These are phyloP conservation scores for Temnothorax unifasciatus DNA, from an alignment of 2,888 invertebrate species.

Conservation along the genomic window DNA sequence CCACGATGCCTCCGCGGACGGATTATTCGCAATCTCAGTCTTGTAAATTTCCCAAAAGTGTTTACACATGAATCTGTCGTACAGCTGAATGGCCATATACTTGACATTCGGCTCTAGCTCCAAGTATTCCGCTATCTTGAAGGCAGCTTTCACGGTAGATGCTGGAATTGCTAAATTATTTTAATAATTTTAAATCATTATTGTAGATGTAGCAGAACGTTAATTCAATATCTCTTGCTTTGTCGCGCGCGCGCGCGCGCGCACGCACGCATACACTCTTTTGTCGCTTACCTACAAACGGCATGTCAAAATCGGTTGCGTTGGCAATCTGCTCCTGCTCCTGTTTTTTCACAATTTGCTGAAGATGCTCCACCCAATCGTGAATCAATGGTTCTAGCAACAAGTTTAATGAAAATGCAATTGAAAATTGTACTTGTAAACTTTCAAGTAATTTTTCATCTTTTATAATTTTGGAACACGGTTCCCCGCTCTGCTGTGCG, in stretches of 20 bases:
- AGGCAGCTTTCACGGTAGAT: conserved; percentile 76
- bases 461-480: too few species aligned
- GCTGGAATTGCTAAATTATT: conserved; percentile 75
- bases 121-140: conserved; percentile 77
- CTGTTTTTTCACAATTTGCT: conserved; percentile 68
- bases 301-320: conserved; percentile 73
- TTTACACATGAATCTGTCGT: conserved; percentile 80
- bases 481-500: too few species aligned
- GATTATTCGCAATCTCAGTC: conserved; percentile 27
- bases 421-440: too few species aligned
- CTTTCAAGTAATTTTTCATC: too few species aligned
- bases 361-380: conserved; percentile 79
- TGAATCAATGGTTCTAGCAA: conserved; percentile 65
- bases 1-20: conserved; percentile 67
- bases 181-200: neutral
- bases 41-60: conserved; percentile 76
- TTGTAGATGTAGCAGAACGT: too few species aligned
- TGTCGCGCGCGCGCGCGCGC: too few species aligned
- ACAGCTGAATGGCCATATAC: conserved; percentile 81
- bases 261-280: too few species aligned
- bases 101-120: conserved; percentile 76
- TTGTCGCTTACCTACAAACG: conserved; percentile 77
- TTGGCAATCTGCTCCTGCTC: conserved; percentile 67
- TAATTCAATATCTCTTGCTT: too few species aligned
- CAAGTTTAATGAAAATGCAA: neutral